phyloP scores from a whole-genome alignment of 2,113 vertebrate genomes.

The Hyperopisus bebe region DNA sequence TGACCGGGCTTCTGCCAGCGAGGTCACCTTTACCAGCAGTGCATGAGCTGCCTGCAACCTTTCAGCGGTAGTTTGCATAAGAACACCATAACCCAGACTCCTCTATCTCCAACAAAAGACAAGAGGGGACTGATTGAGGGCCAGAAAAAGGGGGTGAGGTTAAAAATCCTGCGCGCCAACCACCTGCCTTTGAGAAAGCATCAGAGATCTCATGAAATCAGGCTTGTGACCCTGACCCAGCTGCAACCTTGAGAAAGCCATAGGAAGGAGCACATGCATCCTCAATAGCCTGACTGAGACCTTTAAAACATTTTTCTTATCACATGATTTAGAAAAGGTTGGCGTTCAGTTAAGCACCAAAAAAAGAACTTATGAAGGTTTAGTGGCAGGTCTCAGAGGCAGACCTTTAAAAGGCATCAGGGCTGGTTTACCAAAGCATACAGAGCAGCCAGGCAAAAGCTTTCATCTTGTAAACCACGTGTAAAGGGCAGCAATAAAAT shows the following conservation, averaged over 20 bases:
- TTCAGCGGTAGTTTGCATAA: neutral
- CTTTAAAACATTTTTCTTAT: neutral
- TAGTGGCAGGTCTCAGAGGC: neutral
- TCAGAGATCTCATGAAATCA: neutral
- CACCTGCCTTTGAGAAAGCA: neutral
- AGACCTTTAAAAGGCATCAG: neutral
- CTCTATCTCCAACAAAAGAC: neutral
- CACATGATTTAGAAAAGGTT: neutral
- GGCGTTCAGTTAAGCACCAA: neutral
- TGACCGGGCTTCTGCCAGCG: neutral
- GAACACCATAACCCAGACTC: neutral
- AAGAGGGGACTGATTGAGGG: neutral
- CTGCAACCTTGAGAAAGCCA: neutral
- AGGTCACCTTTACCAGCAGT: neutral
- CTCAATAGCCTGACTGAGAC: neutral
- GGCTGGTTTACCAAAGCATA: neutral
- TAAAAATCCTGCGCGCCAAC: neutral
- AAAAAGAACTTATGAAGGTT: neutral
- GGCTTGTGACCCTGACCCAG: neutral
- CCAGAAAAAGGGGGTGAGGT: neutral
- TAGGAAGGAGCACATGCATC: rapidly evolving
- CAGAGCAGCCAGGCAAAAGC: neutral
- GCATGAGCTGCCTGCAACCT: neutral
- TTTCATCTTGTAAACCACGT: neutral
- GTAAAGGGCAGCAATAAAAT: neutral